Base-by-base conservation (phyloP, 2,113 vertebrate species). In the Camarhynchus parvulus region DNA sequence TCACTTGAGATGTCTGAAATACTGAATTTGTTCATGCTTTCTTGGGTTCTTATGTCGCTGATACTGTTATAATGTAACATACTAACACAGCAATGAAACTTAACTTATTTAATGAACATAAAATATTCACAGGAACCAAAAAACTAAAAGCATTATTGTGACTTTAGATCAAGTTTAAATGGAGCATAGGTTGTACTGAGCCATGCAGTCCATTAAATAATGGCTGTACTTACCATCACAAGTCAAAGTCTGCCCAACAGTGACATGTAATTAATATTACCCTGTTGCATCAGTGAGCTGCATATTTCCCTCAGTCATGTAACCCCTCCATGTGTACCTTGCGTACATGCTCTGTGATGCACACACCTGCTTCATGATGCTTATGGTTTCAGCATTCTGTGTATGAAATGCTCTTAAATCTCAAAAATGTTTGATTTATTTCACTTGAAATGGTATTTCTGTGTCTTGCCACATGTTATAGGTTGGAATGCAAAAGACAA, bases 271-370 rank as follows among this genome's bases (percentile, higher is more conserved):
- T 19, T 62, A 64, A 35, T 24, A 9, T 31, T 56, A 31, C 4
- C 3, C 15, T 1, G 1, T n/a, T 62, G 3, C 47, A 46, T 31
- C 42, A 63, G 9, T 28, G 15, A 49, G 35, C 35, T 68, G 19
- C 7, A 0, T 42, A 56, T 52, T 90, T 79, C 30, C 58, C 19
- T 83, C 15, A n/a, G 22, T 33, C 15, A 2, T 11, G 2, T 39
- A 79, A 59, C 5, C 25, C 3, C 33, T 58, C 23, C 10, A 3
- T 7, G 15, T 1, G 1, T 12, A 21, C 14, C 30, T 33, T 2
- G 1, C 44, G 64, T 18, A 37, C 9, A 11, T 68, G 19, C 14
- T 66, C 53, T 9, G 4, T 59, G 31, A 31, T 78, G 28, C 33
- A 19, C 52, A 39, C 7, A 28, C 8, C 25, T 77, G 35, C 13